Evolutionary conservation across 2,797 vertebrate genomes (phyloP).

Genomic region (Aulostomus chinensis): DNA sequence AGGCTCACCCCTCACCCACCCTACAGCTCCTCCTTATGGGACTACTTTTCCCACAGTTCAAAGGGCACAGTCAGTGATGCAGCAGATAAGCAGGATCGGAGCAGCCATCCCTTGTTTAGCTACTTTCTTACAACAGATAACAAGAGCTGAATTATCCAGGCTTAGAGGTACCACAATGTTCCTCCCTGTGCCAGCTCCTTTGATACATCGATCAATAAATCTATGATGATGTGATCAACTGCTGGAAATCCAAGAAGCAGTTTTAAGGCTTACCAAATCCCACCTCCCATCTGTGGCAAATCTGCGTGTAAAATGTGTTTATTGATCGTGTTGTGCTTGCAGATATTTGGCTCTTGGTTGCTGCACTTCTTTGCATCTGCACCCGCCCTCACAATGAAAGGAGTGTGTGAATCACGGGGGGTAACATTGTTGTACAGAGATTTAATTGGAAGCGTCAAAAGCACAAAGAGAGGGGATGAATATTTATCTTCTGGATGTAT

Average conservation of each 20-base stretch:
- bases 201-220: constrained; percentile 50
- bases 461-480: constrained; percentile 28
- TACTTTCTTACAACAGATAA: too few relatives aligned
- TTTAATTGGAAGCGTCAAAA: constrained; percentile 64
- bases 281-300: constrained; percentile 11
- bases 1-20: constrained; percentile 27
- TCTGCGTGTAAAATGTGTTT: constrained; percentile 52
- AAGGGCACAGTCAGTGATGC: constrained; percentile 39
- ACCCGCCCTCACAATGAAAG: constrained; percentile 8
- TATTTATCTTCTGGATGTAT: constrained; percentile 46
- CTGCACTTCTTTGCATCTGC: constrained; percentile 20
- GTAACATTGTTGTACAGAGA: constrained; percentile 38
- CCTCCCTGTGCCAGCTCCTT: constrained; percentile 16
- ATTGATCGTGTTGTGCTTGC: constrained; percentile 58
- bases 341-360: constrained; percentile 48
- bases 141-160: too few relatives aligned
- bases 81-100: constrained; percentile 35
- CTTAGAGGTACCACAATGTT: too few relatives aligned
- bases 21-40: constrained; percentile 19
- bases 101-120: too few relatives aligned
- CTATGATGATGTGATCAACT: constrained; percentile 64
- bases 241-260: constrained; percentile 33
- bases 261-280: constrained; percentile 40
- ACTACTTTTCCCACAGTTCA: constrained; percentile 43
- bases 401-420: background rate